Evolutionary conservation across 2,113 vertebrate genomes (phyloP).

Genomic region (Cryptotis parvus): DNA sequence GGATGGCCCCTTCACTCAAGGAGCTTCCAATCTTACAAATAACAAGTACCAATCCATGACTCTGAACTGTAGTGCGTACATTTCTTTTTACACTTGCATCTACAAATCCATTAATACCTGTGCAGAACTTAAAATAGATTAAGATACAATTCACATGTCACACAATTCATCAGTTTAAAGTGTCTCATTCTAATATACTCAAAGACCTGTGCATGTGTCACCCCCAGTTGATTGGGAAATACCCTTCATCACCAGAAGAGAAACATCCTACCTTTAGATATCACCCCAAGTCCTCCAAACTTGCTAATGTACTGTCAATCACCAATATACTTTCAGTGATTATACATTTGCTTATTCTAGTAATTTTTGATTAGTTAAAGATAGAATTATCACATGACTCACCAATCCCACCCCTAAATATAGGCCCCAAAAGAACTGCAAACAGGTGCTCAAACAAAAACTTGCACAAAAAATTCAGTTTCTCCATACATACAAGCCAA

Average conservation of each 20-base stretch:
- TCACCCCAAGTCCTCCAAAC: not conserved
- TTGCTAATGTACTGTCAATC: not conserved
- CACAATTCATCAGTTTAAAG: not conserved
- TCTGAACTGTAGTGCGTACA: not conserved
- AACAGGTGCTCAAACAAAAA: constrained; percentile 26
- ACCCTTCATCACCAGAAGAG: not conserved
- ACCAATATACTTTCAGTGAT: not conserved
- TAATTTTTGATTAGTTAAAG: not conserved
- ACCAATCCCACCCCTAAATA: not conserved
- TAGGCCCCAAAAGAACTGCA: not conserved
- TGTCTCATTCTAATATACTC: not conserved
- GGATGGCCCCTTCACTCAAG: not conserved
- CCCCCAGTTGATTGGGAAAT: not conserved
- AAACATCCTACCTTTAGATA: not conserved
- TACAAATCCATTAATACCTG: not conserved
- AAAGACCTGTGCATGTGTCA: not conserved
- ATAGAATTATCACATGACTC: not conserved
- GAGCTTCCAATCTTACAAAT: not conserved
- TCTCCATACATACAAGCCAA: not conserved
- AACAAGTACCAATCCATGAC: not conserved
- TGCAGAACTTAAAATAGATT: not conserved
- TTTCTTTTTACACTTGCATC: constrained; percentile 9
- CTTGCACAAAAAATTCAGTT: not conserved
- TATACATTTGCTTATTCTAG: not conserved
- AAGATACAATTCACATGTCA: not conserved